phyloP scores from a whole-genome alignment of 2,888 invertebrate genomes.

The Pammene fasciana region DNA sequence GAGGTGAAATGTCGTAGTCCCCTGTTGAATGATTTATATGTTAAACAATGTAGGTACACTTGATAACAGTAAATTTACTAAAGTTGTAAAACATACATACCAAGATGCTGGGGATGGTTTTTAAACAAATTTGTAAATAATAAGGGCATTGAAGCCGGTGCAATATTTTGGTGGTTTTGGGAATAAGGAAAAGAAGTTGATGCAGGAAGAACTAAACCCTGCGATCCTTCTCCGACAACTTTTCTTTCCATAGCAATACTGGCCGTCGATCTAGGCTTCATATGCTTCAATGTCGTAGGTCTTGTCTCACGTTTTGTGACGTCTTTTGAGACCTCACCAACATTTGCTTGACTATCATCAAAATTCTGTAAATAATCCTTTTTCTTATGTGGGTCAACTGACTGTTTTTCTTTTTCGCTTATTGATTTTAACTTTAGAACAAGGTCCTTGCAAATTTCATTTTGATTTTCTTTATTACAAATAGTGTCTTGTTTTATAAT shows the following conservation, averaged over 20 bases:
- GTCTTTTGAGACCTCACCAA: background rate
- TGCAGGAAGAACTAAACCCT: slow-evolving; percentile 8
- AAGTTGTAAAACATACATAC: slow-evolving; percentile 48
- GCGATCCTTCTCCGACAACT: slow-evolving; percentile 7
- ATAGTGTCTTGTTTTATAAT: slow-evolving; percentile 63
- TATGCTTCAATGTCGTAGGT: slow-evolving; percentile 43
- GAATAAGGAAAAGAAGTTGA: slow-evolving; percentile 34
- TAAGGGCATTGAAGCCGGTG: slow-evolving; percentile 55
- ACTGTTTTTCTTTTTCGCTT: slow-evolving; percentile 41
- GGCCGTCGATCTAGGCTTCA: slow-evolving; percentile 47
- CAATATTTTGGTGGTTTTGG: slow-evolving; percentile 46
- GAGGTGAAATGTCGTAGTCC: slow-evolving; percentile 50
- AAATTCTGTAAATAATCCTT: slow-evolving; percentile 24
- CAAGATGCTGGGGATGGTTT: slow-evolving; percentile 57
- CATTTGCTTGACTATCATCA: slow-evolving; percentile 34
- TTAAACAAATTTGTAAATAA: slow-evolving; percentile 63
- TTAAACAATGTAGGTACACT: background rate
- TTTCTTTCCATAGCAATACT: slow-evolving; percentile 43
- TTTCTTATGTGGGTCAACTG: slow-evolving; percentile 26
- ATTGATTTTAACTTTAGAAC: slow-evolving; percentile 61
- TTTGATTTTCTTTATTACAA: slow-evolving; percentile 61
- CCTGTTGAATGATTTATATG: slow-evolving; percentile 50
- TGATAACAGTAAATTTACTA: background rate
- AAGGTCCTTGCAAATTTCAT: slow-evolving; percentile 65
- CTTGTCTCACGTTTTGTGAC: slow-evolving; percentile 57